Conservation (phyloP, 2,888 invertebrate species). For the Amphipoea lucens region DNA sequence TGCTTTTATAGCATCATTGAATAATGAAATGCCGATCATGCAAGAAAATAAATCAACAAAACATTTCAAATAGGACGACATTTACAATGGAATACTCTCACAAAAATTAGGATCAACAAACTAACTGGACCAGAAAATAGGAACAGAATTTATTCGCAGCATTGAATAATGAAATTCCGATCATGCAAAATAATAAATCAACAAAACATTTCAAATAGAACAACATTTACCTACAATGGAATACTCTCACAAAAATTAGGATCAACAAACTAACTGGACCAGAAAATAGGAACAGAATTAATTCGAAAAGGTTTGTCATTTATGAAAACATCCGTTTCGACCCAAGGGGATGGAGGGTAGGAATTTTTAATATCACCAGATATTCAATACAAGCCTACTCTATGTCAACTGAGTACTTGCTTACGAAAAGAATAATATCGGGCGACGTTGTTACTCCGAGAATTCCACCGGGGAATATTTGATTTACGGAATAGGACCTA, state of each 20-base stretch:
- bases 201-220: conserved; percentile 28
- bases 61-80: conserved; percentile 32
- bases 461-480: conserved; percentile 64
- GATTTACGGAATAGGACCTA: conserved; percentile 65
- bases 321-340: conserved; percentile 63
- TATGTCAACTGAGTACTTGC: conserved; percentile 72
- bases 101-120: conserved; percentile 54
- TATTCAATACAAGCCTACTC: conserved; percentile 76
- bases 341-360: conserved; percentile 65
- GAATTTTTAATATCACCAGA: conserved; percentile 83
- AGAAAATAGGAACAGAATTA: conserved; percentile 59
- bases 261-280: conserved; percentile 53
- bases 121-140: conserved; percentile 56
- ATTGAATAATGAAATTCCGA: conserved; percentile 22
- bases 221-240: conserved; percentile 39
- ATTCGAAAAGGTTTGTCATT: conserved; percentile 64
- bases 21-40: conserved; percentile 22
- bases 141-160: conserved; percentile 55
- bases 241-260: conserved; percentile 49
- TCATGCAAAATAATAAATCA: conserved; percentile 19
- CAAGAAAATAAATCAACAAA: conserved; percentile 26
- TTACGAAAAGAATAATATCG: conserved; percentile 66
- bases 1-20: conserved; percentile 28
- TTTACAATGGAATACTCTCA: conserved; percentile 35
- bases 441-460: conserved; percentile 51